Evolutionary conservation across 2,888 invertebrate species (phyloP).

Genomic region (Xestobium rufovillosum): DNA sequence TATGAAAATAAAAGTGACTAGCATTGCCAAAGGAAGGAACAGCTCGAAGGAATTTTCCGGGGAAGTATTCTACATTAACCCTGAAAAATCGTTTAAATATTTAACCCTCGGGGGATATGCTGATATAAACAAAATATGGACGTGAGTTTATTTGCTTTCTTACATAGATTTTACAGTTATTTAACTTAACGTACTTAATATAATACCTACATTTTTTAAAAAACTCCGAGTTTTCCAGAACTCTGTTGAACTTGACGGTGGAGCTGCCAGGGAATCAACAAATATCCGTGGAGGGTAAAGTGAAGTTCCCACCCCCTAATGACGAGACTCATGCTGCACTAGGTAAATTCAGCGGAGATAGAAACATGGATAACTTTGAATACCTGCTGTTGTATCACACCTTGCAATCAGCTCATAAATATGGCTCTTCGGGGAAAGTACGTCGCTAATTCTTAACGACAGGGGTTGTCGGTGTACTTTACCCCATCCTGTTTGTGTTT

Average conservation of each 20-base stretch:
- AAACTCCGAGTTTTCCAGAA: too few relatives aligned
- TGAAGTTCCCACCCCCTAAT: conserved; percentile 56
- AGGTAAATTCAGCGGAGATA: conserved; percentile 44
- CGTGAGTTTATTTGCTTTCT: conserved; percentile 31
- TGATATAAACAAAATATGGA: conserved; percentile 52
- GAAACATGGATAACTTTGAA: conserved; percentile 39
- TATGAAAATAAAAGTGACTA: conserved; percentile 45
- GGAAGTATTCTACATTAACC: conserved; percentile 49
- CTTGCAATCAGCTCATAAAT: conserved; percentile 46
- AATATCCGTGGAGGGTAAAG: conserved; percentile 48
- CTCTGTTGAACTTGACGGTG: conserved; percentile 50
- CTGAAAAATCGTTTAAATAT: conserved; percentile 44
- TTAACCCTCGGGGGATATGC: conserved; percentile 49
- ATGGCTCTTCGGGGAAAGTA: conserved; percentile 54
- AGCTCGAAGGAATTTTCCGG: conserved; percentile 42
- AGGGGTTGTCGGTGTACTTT: too few relatives aligned
- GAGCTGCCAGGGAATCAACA: conserved; percentile 46
- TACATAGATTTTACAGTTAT: conserved; percentile 9
- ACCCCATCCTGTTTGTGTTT: conserved; percentile 4
- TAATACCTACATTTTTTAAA: too few relatives aligned
- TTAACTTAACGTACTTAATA: too few relatives aligned
- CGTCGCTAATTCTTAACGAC: conserved; percentile 27
- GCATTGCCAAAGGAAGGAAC: conserved; percentile 39
- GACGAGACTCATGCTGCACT: conserved; percentile 55
- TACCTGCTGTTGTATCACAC: conserved; percentile 51